Base-by-base conservation (phyloP, 37 sponge, comb jelly and placozoan genomes). In the Amphimedon queenslandica region DNA sequence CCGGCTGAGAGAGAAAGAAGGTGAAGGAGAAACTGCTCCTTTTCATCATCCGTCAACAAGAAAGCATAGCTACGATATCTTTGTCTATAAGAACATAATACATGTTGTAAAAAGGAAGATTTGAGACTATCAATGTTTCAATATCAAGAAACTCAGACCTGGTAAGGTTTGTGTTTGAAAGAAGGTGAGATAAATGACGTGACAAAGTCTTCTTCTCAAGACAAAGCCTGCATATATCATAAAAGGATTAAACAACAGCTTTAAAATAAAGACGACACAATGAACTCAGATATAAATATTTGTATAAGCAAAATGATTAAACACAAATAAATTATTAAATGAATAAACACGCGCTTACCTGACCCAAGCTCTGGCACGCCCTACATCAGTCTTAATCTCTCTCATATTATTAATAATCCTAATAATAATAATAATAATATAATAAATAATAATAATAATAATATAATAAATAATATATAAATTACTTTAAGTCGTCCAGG, bases 61-160 rank as follows among this genome's bases (percentile, higher is more conserved):
- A 98, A 98, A 18, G 99, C 96, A 66, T 95, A 93, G 55, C 82
- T 84, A 21, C 82, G 79, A 71, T 95, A 98, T 13, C 75, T 40
- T 27, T 68, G 72, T 23, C 73, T 77, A 32, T 35, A 37, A 18
- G 8, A 47, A 47, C 53, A 47, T 8, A 47, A 18, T 47, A 47
- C 53, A 47, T n/a, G n/a, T n/a, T n/a, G n/a, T n/a, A n/a, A n/a
- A n/a, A n/a, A n/a, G n/a, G n/a, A n/a, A n/a, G n/a, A n/a, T n/a
- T n/a, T n/a, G n/a, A n/a, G n/a, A n/a, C n/a, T n/a, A n/a, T n/a
- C n/a, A n/a, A n/a, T n/a, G n/a, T n/a, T n/a, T n/a, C n/a, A n/a
- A n/a, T n/a, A n/a, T n/a, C n/a, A n/a, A n/a, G n/a, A n/a, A n/a
- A n/a, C n/a, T n/a, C n/a, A n/a, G n/a, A 79, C 84, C 67, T 75